A percentile compares a stretch with the other conserved stretches of the same genome.
phyloP scores from a whole-genome alignment of 2,113 vertebrate species.

The Sylvietta virens region DNA sequence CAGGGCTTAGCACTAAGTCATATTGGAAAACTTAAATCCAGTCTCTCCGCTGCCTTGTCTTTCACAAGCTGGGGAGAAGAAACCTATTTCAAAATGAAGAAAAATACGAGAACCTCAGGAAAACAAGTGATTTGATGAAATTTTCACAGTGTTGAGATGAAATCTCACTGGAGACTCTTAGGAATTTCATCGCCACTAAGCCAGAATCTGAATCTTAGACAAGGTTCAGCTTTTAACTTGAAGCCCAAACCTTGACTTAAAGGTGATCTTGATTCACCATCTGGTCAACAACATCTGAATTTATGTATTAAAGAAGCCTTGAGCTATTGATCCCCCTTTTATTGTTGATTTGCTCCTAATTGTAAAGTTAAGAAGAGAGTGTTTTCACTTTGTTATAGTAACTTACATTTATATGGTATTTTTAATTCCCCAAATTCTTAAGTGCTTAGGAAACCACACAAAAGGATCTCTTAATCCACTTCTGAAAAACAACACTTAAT shows the following conservation, averaged over 20 bases:
- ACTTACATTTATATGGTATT: not conserved
- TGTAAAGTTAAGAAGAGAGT: not conserved
- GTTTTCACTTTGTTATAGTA: not conserved
- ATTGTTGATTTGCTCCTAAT: not conserved
- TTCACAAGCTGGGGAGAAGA: not conserved
- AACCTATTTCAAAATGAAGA: not conserved
- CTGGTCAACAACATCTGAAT: not conserved
- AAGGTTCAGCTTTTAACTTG: not conserved
- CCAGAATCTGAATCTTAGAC: not conserved
- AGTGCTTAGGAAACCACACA: not conserved
- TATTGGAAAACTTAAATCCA: not conserved
- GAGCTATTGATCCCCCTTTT: not conserved
- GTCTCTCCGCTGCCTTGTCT: fast-evolving
- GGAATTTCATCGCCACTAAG: not conserved
- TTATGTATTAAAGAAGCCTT: not conserved
- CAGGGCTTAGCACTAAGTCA: not conserved
- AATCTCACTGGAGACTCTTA: not conserved
- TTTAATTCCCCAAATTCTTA: not conserved
- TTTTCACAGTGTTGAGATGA: not conserved
- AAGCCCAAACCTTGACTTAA: not conserved
- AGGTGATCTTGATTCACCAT: not conserved
- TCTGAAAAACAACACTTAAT: not conserved
- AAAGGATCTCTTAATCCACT: not conserved
- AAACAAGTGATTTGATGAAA: not conserved
- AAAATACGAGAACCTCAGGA: not conserved